A percentile compares a stretch with the other conserved stretches of the same genome.
These are phyloP conservation scores for Megaleporinus macrocephalus DNA, from an alignment of 2,113 vertebrate genomes.

Conservation along the genomic window DNA sequence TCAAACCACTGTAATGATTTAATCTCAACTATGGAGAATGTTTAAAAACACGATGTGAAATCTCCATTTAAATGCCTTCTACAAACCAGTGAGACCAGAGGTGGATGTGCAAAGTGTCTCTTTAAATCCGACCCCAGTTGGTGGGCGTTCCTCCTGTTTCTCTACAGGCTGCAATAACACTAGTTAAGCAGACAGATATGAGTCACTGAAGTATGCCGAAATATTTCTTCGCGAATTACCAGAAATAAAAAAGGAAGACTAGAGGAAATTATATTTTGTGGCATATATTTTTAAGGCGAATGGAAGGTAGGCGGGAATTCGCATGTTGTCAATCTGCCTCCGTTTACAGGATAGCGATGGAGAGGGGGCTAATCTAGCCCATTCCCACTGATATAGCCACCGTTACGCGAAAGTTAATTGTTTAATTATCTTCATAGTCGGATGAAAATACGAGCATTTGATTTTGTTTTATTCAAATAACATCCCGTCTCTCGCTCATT, in stretches of 20 bases:
- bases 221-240: not conserved
- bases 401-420: not conserved
- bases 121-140: constrained; percentile 6
- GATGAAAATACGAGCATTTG: not conserved
- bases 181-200: constrained; percentile 29
- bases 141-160: constrained; percentile 35
- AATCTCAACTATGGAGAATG: too few relatives aligned
- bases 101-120: not conserved
- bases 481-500: not conserved
- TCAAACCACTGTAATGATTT: too few relatives aligned
- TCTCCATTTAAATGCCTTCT: too few relatives aligned
- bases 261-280: not conserved
- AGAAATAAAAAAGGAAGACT: not conserved
- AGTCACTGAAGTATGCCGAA: constrained; percentile 44
- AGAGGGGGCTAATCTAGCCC: not conserved
- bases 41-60: too few relatives aligned
- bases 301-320: constrained; percentile 37
- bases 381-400: not conserved
- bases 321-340: not conserved
- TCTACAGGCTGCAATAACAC: constrained; percentile 41
- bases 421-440: not conserved
- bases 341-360: constrained; percentile 4
- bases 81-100: too few relatives aligned
- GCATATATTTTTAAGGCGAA: not conserved
- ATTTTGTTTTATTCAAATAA: too few relatives aligned